Evolutionary conservation across 2,888 invertebrate genomes (phyloP).

Genomic region (Athetis lepigone): DNA sequence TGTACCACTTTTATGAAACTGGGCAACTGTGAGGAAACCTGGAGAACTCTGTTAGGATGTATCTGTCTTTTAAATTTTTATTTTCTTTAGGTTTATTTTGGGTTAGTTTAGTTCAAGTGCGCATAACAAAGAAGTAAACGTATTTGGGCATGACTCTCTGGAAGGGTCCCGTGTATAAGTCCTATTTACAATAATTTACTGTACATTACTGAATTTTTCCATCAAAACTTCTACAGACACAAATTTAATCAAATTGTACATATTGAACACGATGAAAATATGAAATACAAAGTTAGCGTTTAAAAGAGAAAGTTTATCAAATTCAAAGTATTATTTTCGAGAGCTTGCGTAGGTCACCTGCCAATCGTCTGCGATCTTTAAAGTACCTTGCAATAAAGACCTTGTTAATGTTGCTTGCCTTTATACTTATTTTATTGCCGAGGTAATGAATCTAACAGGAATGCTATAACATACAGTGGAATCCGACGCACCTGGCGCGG

Average conservation of each 20-base stretch:
- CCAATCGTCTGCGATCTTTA: conserved; percentile 54
- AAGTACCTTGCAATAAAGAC: conserved; percentile 51
- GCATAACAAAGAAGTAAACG: background rate
- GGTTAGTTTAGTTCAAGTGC: no score
- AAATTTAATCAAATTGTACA: no score
- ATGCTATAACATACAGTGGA: conserved; percentile 18
- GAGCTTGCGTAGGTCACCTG: conserved; percentile 48
- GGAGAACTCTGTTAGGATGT: no score
- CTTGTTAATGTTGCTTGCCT: conserved; percentile 54
- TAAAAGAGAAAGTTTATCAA: conserved; percentile 13
- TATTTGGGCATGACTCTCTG: no score
- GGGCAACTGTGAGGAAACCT: conserved; percentile 19
- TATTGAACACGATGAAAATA: no score
- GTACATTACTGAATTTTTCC: no score
- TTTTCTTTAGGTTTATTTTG: no score
- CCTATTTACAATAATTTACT: no score
- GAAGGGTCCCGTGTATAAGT: no score
- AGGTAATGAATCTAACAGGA: conserved; percentile 36
- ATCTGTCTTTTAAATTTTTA: no score
- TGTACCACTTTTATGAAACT: conserved; percentile 34
- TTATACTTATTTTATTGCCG: conserved; percentile 39
- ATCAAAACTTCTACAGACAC: no score
- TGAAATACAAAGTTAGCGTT: background rate
- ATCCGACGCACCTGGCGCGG: conserved; percentile 40
- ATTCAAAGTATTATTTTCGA: conserved; percentile 28